These are phyloP conservation scores for Vollenhovia emeryi DNA, from an alignment of 1,140 invertebrate species.

Conservation along the genomic window DNA sequence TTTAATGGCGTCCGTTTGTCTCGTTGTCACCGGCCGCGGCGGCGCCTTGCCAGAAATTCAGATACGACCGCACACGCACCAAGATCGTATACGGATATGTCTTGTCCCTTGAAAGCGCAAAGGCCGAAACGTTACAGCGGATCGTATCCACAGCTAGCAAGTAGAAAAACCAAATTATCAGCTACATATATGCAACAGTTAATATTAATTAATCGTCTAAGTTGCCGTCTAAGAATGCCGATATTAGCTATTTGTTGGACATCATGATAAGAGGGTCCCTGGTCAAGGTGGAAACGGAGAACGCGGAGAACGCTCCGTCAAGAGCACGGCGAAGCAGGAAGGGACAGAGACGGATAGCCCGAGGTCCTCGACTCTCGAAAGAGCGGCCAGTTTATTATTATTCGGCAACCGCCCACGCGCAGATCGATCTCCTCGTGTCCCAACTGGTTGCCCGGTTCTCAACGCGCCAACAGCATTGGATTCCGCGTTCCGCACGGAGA, in stretches of 20 bases:
- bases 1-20: slow-evolving; percentile 75
- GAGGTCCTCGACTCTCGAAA: slow-evolving; percentile 62
- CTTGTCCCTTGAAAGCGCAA: not conserved
- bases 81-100: not conserved
- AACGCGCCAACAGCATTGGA: slow-evolving; percentile 53
- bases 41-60: slow-evolving; percentile 32
- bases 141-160: not conserved
- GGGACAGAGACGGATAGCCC: slow-evolving; percentile 63
- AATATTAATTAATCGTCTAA: not conserved
- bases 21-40: slow-evolving; percentile 73
- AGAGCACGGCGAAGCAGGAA: slow-evolving; percentile 47
- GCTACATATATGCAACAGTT: not conserved
- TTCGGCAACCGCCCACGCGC: slow-evolving; percentile 78
- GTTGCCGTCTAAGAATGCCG: not conserved
- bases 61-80: slow-evolving; percentile 24
- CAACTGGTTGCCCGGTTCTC: slow-evolving; percentile 63
- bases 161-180: not conserved
- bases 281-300: slow-evolving; percentile 19
- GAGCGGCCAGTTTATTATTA: slow-evolving; percentile 77
- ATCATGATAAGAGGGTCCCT: not conserved
- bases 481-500: slow-evolving; percentile 67
- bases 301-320: slow-evolving; percentile 6
- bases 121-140: not conserved
- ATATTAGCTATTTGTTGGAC: not conserved
- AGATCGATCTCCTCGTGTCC: slow-evolving; percentile 67